phyloP scores from a whole-genome alignment of 2,888 invertebrate species.

The Perdita meconis region DNA sequence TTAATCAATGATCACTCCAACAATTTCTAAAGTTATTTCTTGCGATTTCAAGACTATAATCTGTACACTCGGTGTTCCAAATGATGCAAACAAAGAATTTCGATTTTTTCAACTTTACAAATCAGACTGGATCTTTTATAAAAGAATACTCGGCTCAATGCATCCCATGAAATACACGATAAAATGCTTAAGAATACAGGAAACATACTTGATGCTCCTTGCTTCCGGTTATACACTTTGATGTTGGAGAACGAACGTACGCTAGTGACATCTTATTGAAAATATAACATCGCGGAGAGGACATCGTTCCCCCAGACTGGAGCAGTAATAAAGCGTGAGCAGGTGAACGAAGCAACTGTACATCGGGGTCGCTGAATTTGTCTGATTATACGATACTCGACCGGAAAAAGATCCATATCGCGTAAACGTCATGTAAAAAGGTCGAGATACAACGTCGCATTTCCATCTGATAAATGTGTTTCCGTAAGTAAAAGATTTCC shows the following conservation, averaged over 20 bases:
- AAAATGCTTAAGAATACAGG: neutral
- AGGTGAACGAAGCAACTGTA: slow-evolving; percentile 33
- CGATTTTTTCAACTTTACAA: no score
- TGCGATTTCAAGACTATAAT: no score
- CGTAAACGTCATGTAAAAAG: slow-evolving; percentile 11
- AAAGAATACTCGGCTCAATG: neutral
- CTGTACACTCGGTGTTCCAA: no score
- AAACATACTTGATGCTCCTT: neutral
- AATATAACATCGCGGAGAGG: neutral
- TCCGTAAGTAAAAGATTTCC: no score
- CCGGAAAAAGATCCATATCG: slow-evolving; percentile 42
- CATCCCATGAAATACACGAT: neutral
- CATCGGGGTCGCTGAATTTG: slow-evolving; percentile 46
- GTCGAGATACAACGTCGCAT: neutral
- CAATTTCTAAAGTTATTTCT: no score
- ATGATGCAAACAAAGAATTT: no score
- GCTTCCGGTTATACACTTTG: neutral
- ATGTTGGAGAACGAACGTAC: neutral
- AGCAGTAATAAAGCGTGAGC: slow-evolving; percentile 27
- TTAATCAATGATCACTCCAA: no score
- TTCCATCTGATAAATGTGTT: neutral
- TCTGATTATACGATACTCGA: slow-evolving; percentile 38
- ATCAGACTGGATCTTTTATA: no score
- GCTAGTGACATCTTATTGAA: neutral
- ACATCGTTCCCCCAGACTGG: neutral